A percentile compares a stretch with the other conserved stretches of the same genome.
These are phyloP conservation scores for Strix aluco DNA, from an alignment of 2,113 vertebrate genomes.

Conservation along the genomic window DNA sequence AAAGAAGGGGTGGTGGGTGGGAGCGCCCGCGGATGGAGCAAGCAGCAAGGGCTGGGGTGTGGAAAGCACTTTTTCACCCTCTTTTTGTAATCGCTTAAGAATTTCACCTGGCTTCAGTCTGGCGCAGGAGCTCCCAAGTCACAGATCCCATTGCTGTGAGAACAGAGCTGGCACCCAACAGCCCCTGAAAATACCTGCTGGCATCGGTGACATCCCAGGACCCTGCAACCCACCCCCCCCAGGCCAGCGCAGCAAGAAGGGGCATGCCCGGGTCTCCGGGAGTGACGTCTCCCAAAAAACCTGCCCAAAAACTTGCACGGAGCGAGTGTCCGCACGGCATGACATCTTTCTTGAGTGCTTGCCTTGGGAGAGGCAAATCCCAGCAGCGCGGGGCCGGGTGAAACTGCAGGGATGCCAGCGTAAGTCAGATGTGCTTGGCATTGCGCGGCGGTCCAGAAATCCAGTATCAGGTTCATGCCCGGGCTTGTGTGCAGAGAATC, in stretches of 20 bases:
- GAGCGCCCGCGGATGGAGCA: neutral
- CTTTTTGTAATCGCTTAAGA: slow-evolving; percentile 2
- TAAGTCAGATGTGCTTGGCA: neutral
- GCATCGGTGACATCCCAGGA: neutral
- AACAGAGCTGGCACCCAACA: slow-evolving; percentile 5
- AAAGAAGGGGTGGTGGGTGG: slow-evolving; percentile 33
- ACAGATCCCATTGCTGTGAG: slow-evolving; percentile 17
- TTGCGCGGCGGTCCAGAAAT: neutral
- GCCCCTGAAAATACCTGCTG: neutral
- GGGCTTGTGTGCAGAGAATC: slow-evolving; percentile 8
- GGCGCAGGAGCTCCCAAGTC: neutral
- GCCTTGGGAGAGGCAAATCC: slow-evolving; percentile 1
- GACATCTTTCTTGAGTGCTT: neutral
- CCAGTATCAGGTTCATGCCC: slow-evolving; percentile 28
- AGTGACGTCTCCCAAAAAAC: neutral
- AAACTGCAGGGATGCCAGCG: neutral
- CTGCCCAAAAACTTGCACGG: neutral
- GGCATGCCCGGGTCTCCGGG: neutral
- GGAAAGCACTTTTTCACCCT: neutral
- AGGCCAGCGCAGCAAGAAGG: neutral
- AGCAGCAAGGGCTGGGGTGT: neutral
- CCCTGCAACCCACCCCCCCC: neutral
- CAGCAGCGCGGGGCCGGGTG: neutral
- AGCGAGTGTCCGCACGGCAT: fast-evolving
- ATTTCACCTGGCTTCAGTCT: slow-evolving; percentile 20